Base-by-base conservation (phyloP, 1,140 invertebrate genomes). In the Pseudomyrmex pallidus region DNA sequence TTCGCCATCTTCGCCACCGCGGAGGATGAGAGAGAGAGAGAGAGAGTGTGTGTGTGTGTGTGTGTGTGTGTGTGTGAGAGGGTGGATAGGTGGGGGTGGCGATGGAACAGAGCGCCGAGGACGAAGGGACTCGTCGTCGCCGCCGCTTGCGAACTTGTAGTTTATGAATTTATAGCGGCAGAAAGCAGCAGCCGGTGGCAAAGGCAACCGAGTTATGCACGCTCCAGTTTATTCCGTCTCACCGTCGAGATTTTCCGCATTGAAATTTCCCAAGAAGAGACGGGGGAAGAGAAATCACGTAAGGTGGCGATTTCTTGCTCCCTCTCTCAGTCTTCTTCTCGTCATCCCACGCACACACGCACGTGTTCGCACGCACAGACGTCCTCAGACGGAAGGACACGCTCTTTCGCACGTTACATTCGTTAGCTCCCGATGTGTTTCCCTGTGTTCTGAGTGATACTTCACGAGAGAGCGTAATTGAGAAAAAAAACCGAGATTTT, bases 91-190 rank as follows among this genome's bases (percentile, higher is more conserved):
- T 57, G 77, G 74, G 77, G 74, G 64, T 61, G 73, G 64, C 74
- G 35, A 46, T 61, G 66, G 73, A 77, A 22, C 66, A 74, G 57
- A 56, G 61, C 54, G 74, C 61, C 54, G 56, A 73, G 67, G 52
- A 61, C 56, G 76, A 80, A 67, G 80, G 82, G 66, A 68, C 48
- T 46, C 73, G 35, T 8, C 57, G 70, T 13, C 66, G 66, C 9
- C 56, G 72, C 13, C 72, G 72, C 91, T 90, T 90, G 91, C 92
- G 76, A 93, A 94, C 91, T 94, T 91, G 91, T 92, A 92, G 91
- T 91, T 94, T 93, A 94, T 94, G 93, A 94, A 94, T 94, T 94
- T 94, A 93, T 94, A 93, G 92, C 91, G 88, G 90, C 90, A 89
- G 88, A 91, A 90, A 91, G 91, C 90, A 91, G 90, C 89, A 88